These are phyloP conservation scores for Corydoras sp. DNA, from an alignment of 2,113 vertebrate species.

Conservation along the genomic window DNA sequence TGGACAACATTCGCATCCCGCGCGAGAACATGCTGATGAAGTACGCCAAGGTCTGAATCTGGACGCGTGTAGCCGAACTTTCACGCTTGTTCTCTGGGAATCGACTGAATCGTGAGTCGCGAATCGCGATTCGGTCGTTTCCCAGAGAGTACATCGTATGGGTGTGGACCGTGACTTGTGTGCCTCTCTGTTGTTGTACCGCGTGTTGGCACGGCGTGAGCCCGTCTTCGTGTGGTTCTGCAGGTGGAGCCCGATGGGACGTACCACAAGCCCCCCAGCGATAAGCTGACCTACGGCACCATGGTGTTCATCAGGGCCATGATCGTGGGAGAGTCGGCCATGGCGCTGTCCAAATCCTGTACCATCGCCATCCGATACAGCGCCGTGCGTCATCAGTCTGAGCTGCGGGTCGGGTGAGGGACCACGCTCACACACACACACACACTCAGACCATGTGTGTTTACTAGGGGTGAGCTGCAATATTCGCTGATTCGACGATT, in stretches of 20 bases:
- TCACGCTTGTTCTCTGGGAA: too few species aligned
- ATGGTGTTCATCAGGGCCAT: slow-evolving; percentile 95
- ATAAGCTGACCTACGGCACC: slow-evolving; percentile 93
- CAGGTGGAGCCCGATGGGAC: slow-evolving; percentile 91
- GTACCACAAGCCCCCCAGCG: slow-evolving; percentile 84
- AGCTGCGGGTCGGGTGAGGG: slow-evolving; percentile 82
- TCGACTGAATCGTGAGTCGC: too few species aligned
- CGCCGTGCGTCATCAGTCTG: slow-evolving; percentile 87
- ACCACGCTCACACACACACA: background rate
- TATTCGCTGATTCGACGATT: too few species aligned
- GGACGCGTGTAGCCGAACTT: background rate
- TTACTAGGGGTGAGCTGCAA: too few species aligned
- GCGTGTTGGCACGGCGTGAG: background rate
- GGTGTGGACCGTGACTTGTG: too few species aligned
- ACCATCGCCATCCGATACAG: slow-evolving; percentile 96
- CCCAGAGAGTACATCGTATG: too few species aligned
- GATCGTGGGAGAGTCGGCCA: slow-evolving; percentile 78
- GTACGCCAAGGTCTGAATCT: slow-evolving; percentile 78
- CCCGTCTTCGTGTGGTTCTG: background rate
- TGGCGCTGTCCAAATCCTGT: slow-evolving; percentile 73
- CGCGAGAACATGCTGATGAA: slow-evolving; percentile 98
- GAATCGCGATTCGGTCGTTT: too few species aligned
- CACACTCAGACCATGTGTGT: too few species aligned
- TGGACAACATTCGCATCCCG: slow-evolving; percentile 89
- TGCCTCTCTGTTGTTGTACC: too few species aligned